Percentiles rank a stretch among this genome's conserved stretches.
Evolutionary conservation across 2,888 invertebrate genomes (phyloP).

Genomic region (Gisinianus flammeolus): DNA sequence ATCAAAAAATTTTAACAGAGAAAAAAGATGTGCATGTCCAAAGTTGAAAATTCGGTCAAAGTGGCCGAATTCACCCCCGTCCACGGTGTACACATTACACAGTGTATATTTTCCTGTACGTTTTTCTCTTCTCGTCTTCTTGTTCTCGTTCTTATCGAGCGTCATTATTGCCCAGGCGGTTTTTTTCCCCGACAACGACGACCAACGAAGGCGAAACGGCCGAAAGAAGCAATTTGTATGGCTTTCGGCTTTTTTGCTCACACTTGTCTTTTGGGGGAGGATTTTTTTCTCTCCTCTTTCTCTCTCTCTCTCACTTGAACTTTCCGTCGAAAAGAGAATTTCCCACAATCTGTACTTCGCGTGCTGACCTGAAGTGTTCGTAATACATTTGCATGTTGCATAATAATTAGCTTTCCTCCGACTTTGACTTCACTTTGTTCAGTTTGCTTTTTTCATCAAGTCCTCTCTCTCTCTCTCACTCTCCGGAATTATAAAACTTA

Average conservation of each 20-base stretch:
- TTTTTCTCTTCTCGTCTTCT: no score
- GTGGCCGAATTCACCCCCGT: no score
- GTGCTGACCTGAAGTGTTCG: conserved; percentile 59
- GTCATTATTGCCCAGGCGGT: conserved; percentile 43
- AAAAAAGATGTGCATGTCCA: no score
- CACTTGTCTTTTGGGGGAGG: neutral
- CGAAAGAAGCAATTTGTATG: conserved; percentile 48
- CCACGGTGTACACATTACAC: no score
- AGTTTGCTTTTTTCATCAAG: neutral
- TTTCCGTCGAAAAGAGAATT: conserved; percentile 48
- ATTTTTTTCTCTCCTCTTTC: conserved; percentile 2
- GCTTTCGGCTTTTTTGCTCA: conserved; percentile 24
- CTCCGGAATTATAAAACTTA: no score
- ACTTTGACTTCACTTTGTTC: neutral
- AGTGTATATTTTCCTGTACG: no score
- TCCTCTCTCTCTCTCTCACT: neutral
- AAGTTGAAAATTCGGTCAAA: no score
- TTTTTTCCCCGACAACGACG: conserved; percentile 13
- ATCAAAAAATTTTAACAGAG: no score
- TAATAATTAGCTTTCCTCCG: conserved; percentile 57
- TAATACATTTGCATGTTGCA: conserved; percentile 59
- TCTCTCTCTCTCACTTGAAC: conserved; percentile 10
- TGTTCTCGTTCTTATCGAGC: conserved; percentile 38
- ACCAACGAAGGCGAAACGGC: conserved; percentile 2
- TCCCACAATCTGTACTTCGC: conserved; percentile 59